Evolutionary conservation across 2,888 invertebrate genomes (phyloP).

Genomic region (Pachymerium ferrugineum): DNA sequence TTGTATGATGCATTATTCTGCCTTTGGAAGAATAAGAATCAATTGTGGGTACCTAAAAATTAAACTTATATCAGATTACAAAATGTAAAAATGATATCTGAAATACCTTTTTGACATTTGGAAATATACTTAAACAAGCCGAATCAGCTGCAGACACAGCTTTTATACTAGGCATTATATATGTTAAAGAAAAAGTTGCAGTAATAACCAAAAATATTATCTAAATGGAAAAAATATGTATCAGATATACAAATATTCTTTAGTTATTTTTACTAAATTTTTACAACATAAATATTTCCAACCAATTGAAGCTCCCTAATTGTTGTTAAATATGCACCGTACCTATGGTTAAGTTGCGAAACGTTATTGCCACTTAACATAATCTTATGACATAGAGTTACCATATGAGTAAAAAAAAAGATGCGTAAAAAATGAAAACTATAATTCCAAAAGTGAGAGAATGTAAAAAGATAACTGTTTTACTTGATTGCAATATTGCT

Average conservation of each 20-base stretch:
- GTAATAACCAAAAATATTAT: background rate
- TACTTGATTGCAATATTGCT: background rate
- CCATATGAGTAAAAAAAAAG: background rate
- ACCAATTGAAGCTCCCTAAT: background rate
- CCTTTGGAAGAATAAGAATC: conserved; percentile 12
- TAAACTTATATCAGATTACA: background rate
- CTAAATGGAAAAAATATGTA: background rate
- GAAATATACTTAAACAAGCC: background rate
- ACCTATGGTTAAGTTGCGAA: too few species aligned
- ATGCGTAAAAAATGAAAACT: background rate
- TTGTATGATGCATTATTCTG: background rate
- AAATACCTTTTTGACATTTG: background rate
- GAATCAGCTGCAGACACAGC: background rate
- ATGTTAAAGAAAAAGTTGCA: background rate
- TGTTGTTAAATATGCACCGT: background rate
- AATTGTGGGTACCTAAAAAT: background rate
- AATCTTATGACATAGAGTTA: background rate
- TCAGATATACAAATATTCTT: too few species aligned
- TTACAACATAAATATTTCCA: background rate
- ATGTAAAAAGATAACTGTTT: background rate
- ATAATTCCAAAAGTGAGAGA: background rate
- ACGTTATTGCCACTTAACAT: too few species aligned
- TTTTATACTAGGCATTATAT: background rate
- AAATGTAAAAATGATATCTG: background rate
- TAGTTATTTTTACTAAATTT: background rate